These are phyloP conservation scores for Sternotherus odoratus DNA, from an alignment of 2,797 vertebrate genomes.

Conservation along the genomic window DNA sequence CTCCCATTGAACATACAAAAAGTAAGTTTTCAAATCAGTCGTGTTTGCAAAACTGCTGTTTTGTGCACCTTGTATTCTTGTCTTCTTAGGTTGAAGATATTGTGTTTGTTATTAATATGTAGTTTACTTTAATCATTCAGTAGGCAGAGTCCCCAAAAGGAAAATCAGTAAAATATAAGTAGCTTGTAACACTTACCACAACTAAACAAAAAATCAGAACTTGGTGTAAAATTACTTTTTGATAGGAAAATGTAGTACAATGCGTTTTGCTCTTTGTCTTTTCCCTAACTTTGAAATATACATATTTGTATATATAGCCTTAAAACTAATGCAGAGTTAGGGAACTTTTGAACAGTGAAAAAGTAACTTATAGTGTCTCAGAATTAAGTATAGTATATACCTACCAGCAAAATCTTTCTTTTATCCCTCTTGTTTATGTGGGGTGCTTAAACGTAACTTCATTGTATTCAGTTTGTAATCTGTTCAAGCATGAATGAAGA, in stretches of 20 bases:
- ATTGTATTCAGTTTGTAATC: conserved; percentile 84
- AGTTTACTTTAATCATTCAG: conserved; percentile 76
- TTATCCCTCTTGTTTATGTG: conserved; percentile 80
- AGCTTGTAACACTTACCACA: conserved; percentile 76
- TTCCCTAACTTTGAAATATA: conserved; percentile 80
- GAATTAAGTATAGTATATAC: conserved; percentile 79
- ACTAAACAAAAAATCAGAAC: conserved; percentile 75
- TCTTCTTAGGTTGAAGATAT: conserved; percentile 77
- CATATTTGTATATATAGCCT: conserved; percentile 85
- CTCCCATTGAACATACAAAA: conserved; percentile 77
- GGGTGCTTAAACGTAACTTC: conserved; percentile 81
- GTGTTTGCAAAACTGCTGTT: conserved; percentile 81
- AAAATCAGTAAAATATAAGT: conserved; percentile 79
- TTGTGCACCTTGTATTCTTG: conserved; percentile 79
- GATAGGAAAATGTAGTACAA: conserved; percentile 77
- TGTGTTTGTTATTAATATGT: conserved; percentile 75
- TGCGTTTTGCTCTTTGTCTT: conserved; percentile 78
- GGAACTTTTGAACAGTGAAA: conserved; percentile 78
- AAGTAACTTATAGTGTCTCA: conserved; percentile 80
- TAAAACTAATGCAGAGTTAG: conserved; percentile 82
- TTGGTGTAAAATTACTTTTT: conserved; percentile 80
- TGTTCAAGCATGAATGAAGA: conserved; percentile 83
- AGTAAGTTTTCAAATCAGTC: conserved; percentile 77
- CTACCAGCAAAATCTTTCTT: conserved; percentile 80
- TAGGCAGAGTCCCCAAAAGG: conserved; percentile 80